These are phyloP conservation scores for Clistopyga incitator DNA, from an alignment of 2,888 invertebrate species.

Conservation along the genomic window DNA sequence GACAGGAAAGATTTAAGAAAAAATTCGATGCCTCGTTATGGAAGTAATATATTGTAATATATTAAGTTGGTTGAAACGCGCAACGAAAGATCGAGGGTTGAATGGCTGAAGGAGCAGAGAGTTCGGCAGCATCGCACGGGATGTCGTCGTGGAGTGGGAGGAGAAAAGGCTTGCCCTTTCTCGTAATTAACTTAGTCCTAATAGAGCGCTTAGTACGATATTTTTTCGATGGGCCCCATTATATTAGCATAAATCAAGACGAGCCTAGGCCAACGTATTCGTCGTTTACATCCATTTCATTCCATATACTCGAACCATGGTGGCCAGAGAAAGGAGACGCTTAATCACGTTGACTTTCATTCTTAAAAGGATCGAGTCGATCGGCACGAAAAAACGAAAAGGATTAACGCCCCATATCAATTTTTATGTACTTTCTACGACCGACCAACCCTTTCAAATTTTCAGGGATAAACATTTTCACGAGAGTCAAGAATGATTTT, in stretches of 20 bases:
- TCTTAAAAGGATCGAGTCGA: conserved; percentile 27
- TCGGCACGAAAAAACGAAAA: conserved; percentile 20
- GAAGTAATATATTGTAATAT: conserved; percentile 63
- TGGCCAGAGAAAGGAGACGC: conserved; percentile 34
- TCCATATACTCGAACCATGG: conserved; percentile 18
- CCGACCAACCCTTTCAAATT: conserved; percentile 11
- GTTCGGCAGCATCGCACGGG: conserved; percentile 59
- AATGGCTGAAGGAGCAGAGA: conserved; percentile 39
- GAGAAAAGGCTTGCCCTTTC: conserved; percentile 70
- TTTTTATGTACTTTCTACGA: conserved; percentile 10
- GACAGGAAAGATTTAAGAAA: conserved; percentile 9
- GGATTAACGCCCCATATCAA: conserved; percentile 41
- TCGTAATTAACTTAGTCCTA: conserved; percentile 80
- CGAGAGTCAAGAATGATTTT: background rate
- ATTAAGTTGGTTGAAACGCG: conserved; percentile 46
- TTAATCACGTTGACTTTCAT: conserved; percentile 45
- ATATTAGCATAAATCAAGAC: conserved; percentile 79
- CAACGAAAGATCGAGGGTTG: conserved; percentile 49
- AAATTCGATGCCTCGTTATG: conserved; percentile 56
- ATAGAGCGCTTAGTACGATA: conserved; percentile 78
- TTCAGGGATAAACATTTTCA: conserved; percentile 14
- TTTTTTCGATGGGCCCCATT: conserved; percentile 74
- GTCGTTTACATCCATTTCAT: conserved; percentile 47
- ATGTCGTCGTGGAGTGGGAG: conserved; percentile 68
- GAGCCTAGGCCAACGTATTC: conserved; percentile 47